Evolutionary conservation across 1,140 invertebrate genomes (phyloP), one percentile per base, ranked within the genome.

Genomic region (Proales similis): DNA sequence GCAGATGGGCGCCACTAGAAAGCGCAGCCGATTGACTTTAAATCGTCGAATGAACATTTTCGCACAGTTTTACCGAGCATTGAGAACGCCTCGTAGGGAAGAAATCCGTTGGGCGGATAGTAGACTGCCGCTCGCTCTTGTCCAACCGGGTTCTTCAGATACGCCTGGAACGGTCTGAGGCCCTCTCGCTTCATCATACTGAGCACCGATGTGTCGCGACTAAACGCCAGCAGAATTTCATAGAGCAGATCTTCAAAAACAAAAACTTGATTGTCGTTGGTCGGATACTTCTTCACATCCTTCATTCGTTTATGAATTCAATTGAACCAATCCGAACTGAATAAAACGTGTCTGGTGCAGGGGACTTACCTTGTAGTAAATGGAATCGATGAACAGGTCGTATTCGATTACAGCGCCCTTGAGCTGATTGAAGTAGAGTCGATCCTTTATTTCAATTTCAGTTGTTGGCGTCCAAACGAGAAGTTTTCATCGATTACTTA

Each of bases 231-330:
- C 80, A 95, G 82, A n/a, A 90, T 82, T 80, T 94, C 90, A 74
- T 93, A 92, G 0, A 95, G 77, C 33, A 91, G 82, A 75, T 96
- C 91, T 79, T 94, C 90, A 75, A 94, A 96, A 0, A 96, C 90
- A 77, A 96, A 96, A 72, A 95, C 94, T 70, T 94, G 90, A 72
- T 95, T 90, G 72, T 96, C 91, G 73, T 95, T 95, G 4, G 88
- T 89, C 0, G 90, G 89, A 9, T 90, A 95, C 33, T 94, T 73
- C 73, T 92, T 89, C 3, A 96, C 87, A 75, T 95, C 91, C 82
- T 53, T 57, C 11, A 45, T 19, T 19, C 19, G 32, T 29, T 33
- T 38, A n/a, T 64, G 61, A 33, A 48, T 20, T 64, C 32, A 14
- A 7, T n/a, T 47, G 6, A 43, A 24, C 3, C 29, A n/a, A 36